phyloP scores from a whole-genome alignment of 2,888 invertebrate species.

The Agonum fuliginosum region DNA sequence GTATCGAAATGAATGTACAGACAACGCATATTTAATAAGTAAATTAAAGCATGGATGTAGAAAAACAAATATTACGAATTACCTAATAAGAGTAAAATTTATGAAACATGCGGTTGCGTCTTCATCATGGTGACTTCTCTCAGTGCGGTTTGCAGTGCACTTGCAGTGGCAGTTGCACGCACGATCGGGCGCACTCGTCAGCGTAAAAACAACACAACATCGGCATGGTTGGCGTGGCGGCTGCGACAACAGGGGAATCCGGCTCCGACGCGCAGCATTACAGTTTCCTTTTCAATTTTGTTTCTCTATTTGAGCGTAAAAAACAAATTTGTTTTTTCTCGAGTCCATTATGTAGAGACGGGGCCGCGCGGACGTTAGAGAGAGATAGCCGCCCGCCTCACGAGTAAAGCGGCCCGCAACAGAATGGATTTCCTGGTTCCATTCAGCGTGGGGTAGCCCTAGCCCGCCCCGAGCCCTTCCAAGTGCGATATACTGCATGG shows the following conservation, averaged over 20 bases:
- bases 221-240: not conserved
- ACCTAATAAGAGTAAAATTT: no score
- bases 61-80: no score
- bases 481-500: conserved; percentile 17
- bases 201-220: conserved; percentile 33
- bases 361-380: conserved; percentile 4
- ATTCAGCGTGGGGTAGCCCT: no score
- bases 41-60: no score
- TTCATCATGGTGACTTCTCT: no score
- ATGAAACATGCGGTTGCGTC: no score
- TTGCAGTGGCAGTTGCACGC: conserved; percentile 5
- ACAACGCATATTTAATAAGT: no score
- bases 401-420: conserved; percentile 22
- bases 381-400: not conserved
- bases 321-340: conserved; percentile 72
- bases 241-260: conserved; percentile 31
- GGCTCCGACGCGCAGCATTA: conserved; percentile 63
- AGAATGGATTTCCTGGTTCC: conserved; percentile 54
- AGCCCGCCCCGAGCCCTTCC: conserved; percentile 33
- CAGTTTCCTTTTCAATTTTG: conserved; percentile 71
- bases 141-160: not conserved
- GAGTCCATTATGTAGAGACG: conserved; percentile 69
- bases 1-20: no score
- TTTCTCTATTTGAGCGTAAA: conserved; percentile 72
- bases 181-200: conserved; percentile 43